Evolutionary conservation across 1,140 invertebrate genomes (phyloP), one percentile per base, ranked within the genome.

Genomic region (Littorina saxatilis): DNA sequence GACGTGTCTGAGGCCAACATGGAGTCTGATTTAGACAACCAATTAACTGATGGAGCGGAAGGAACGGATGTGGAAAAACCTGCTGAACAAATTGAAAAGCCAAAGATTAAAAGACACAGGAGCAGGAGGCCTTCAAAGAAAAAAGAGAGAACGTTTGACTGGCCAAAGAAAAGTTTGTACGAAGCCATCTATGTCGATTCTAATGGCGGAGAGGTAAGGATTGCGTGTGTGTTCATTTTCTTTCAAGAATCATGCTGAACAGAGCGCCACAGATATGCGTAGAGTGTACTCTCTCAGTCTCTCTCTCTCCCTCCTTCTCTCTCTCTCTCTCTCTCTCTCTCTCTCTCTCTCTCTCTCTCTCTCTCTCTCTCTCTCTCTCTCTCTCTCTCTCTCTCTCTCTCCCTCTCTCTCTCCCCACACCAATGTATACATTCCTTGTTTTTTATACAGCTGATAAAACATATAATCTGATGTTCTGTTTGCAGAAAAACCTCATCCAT

Each of bases 401-500:
- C n/a, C n/a, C n/a, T n/a, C n/a, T n/a, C n/a, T n/a, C n/a, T n/a
- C n/a, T n/a, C n/a, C n/a, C n/a, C n/a, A n/a, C n/a, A n/a, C n/a
- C n/a, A n/a, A n/a, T n/a, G n/a, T n/a, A n/a, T n/a, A n/a, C n/a
- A n/a, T n/a, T n/a, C n/a, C n/a, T n/a, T n/a, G n/a, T n/a, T n/a
- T n/a, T n/a, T n/a, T n/a, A n/a, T n/a, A n/a, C n/a, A n/a, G n/a
- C n/a, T n/a, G n/a, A n/a, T n/a, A n/a, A n/a, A n/a, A n/a, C n/a
- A n/a, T n/a, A n/a, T 40, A 5, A 32, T 78, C 15, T 29, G n/a
- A 35, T n/a, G 74, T 80, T 80, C 74, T 82, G 73, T 63, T 88
- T 89, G 58, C 87, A 91, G 90, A 91, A 91, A 88, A 87, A 86
- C 58, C 83, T 90, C 32, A 76, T 91, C 17, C 90, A 91, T 82